Conservation (phyloP, 2,888 invertebrate species). For the Cataglyphis altisquamis region DNA sequence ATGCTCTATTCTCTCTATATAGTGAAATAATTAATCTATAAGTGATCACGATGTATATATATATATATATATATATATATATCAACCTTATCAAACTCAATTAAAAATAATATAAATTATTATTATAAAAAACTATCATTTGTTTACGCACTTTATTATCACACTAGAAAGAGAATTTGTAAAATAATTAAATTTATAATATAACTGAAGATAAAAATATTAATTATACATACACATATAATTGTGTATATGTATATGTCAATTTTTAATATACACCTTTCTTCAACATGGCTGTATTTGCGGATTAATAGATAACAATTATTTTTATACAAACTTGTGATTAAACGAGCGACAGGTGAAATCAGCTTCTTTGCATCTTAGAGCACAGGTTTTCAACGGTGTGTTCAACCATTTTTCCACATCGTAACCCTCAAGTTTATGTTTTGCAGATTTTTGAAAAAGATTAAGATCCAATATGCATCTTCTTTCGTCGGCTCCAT, state of each 20-base stretch:
- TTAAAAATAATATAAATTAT: conserved; percentile 8
- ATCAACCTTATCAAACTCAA: not conserved
- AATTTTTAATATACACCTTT: not conserved
- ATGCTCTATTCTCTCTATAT: not conserved
- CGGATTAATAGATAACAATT: not conserved
- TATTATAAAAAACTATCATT: not conserved
- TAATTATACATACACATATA: not conserved
- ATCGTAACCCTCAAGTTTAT: conserved; percentile 87
- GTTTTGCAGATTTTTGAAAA: conserved; percentile 85
- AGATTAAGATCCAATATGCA: conserved; percentile 86
- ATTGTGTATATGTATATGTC: not conserved
- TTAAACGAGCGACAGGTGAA: conserved; percentile 89
- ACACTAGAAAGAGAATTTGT: not conserved
- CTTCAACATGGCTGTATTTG: not conserved
- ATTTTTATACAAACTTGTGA: conserved; percentile 86
- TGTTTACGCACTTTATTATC: not conserved
- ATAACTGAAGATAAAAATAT: not conserved
- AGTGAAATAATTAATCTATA: too few species aligned
- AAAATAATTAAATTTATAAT: not conserved
- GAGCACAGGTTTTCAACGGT: conserved; percentile 88
- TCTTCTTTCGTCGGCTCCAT: conserved; percentile 88
- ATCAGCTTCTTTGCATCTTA: conserved; percentile 86
- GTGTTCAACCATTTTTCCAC: conserved; percentile 88
- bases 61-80: not conserved
- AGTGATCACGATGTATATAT: not conserved